Evolutionary conservation across 2,888 invertebrate genomes (phyloP).

Genomic region (Eledona agricola): DNA sequence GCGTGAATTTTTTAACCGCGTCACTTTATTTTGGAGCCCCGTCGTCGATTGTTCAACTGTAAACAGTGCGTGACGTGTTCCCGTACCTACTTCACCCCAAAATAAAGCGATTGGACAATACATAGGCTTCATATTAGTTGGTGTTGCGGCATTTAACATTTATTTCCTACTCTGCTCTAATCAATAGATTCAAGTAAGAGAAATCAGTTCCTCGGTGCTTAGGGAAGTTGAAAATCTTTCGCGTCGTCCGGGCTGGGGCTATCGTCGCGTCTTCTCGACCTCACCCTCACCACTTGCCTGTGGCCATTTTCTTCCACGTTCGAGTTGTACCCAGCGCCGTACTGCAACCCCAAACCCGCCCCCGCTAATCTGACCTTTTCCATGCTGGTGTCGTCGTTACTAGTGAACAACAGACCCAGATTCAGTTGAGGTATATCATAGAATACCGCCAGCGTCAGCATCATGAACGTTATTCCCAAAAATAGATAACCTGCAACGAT

Average conservation of each 20-base stretch:
- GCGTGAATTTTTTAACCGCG: conserved; percentile 23
- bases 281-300: conserved; percentile 71
- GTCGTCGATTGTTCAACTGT: background rate
- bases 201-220: conserved; percentile 21
- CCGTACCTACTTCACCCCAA: no score
- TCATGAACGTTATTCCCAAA: conserved; percentile 82
- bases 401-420: conserved; percentile 79
- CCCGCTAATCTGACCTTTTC: conserved; percentile 75
- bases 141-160: conserved; percentile 31
- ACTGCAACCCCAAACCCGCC: conserved; percentile 63
- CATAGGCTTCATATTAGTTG: conserved; percentile 5
- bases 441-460: conserved; percentile 84
- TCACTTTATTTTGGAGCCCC: conserved; percentile 6
- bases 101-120: no score
- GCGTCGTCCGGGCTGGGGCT: conserved; percentile 78
- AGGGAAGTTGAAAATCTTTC: conserved; percentile 42
- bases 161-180: conserved; percentile 24
- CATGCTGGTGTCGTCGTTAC: conserved; percentile 64
- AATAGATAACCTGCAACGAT: conserved; percentile 76
- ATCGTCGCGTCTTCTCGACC: conserved; percentile 71
- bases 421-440: conserved; percentile 91
- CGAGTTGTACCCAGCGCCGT: conserved; percentile 61
- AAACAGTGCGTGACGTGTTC: no score
- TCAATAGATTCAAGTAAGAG: background rate
- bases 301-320: conserved; percentile 64